These are phyloP conservation scores for Leptinotarsa juncta DNA, from an alignment of 2,888 invertebrate genomes.

Conservation along the genomic window DNA sequence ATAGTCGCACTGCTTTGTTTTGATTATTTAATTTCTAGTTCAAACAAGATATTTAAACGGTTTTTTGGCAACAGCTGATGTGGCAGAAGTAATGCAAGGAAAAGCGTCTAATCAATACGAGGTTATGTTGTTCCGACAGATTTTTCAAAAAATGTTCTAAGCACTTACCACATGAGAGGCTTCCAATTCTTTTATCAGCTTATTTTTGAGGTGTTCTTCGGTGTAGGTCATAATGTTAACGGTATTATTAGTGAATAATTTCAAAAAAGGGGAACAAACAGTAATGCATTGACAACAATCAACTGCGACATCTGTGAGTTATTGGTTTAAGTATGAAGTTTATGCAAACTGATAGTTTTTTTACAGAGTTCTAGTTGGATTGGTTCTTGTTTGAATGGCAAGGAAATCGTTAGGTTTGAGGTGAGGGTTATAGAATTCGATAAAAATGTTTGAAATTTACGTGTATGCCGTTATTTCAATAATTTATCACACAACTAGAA, in stretches of 20 bases:
- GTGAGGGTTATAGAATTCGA: too few relatives aligned
- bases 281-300: neutral
- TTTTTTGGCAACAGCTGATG: constrained; percentile 39
- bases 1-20: constrained; percentile 9
- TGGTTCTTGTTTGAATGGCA: too few relatives aligned
- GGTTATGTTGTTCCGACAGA: constrained; percentile 51
- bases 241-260: constrained; percentile 9
- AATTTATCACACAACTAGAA: too few relatives aligned
- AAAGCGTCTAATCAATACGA: constrained; percentile 34
- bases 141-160: constrained; percentile 30
- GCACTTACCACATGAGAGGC: constrained; percentile 79
- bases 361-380: neutral
- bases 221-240: constrained; percentile 70
- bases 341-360: neutral
- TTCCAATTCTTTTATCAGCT: constrained; percentile 75
- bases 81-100: constrained; percentile 40
- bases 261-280: neutral
- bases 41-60: constrained; percentile 7
- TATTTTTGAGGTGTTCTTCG: constrained; percentile 74
- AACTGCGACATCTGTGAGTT: neutral
- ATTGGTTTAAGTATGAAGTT: neutral
- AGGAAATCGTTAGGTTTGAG: too few relatives aligned
- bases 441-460: too few relatives aligned
- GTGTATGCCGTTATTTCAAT: too few relatives aligned
- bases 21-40: neutral